phyloP scores from a whole-genome alignment of 2,888 invertebrate genomes.

The Automeris io region DNA sequence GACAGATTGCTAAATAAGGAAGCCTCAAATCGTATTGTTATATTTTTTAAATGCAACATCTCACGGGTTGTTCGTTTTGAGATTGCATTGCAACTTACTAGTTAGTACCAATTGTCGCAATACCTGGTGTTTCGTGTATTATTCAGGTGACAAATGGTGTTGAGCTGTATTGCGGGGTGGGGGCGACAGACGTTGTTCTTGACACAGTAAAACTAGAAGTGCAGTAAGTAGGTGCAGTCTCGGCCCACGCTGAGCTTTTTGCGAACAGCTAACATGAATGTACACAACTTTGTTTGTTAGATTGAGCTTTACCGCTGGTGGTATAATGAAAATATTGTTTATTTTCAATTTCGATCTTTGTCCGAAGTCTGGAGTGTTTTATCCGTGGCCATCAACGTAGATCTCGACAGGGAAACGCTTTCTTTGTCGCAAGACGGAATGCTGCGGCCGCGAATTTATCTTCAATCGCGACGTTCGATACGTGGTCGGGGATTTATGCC shows the following conservation, averaged over 20 bases:
- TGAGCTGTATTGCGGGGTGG: conserved; percentile 37
- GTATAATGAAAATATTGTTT: conserved; percentile 18
- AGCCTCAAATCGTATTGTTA: conserved; percentile 28
- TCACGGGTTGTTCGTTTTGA: conserved; percentile 21
- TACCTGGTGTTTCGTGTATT: conserved; percentile 33
- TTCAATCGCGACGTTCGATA: conserved; percentile 33
- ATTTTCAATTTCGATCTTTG: conserved; percentile 28
- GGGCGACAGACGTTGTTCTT: conserved; percentile 73
- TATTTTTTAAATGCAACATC: conserved; percentile 30
- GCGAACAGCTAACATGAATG: conserved; percentile 44
- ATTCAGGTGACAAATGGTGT: conserved; percentile 44
- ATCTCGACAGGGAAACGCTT: conserved; percentile 56
- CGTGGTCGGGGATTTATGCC: conserved; percentile 37
- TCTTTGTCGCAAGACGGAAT: conserved; percentile 61
- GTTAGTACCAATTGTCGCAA: conserved; percentile 35
- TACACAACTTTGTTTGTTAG: conserved; percentile 22
- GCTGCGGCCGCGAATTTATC: conserved; percentile 39
- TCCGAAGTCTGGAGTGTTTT: conserved; percentile 35
- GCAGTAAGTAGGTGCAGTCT: conserved; percentile 75
- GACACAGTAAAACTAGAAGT: conserved; percentile 77
- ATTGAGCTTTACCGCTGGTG: conserved; percentile 7
- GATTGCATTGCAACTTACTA: conserved; percentile 29
- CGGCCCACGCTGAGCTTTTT: conserved; percentile 71
- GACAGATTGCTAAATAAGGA: conserved; percentile 31
- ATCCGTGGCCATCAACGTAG: conserved; percentile 45